Base-by-base conservation (phyloP, 2,888 invertebrate genomes). In the Ceratothoa steindachneri region DNA sequence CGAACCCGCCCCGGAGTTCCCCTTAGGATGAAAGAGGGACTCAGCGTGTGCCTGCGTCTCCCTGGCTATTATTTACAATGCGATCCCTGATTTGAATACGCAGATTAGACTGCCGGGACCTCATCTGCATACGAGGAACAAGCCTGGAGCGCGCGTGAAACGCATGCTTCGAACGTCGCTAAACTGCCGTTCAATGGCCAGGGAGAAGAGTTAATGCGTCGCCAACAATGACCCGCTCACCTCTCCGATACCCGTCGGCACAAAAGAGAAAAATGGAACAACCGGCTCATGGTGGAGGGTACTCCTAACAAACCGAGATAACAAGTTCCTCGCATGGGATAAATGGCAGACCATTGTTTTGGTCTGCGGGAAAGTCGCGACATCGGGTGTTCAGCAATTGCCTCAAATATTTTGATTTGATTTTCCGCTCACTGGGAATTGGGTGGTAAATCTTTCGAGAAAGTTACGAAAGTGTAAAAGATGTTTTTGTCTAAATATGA, bases 81-180 rank as follows among this genome's bases (percentile, higher is more conserved):
- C 60, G 60, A 60, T 60, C 60, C 60, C 60, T 60, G 22, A 60
- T 60, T 60, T 60, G 60, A 60, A 60, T 60, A 60, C 60, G 60
- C 60, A 60, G 60, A 60, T 60, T 60, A 60, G 60, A 24, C 60
- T 1, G 60, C 24, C 60, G 9, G 24, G 24, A 24, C 60, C 60
- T 60, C 60, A 60, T 60, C 60, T 60, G 60, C 60, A 60, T 60
- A 60, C 60, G 60, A 60, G n/a, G 12, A 22, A 60, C 60, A 60
- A 60, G 60, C 60, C 60, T 3, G 3, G 1, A 60, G 24, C 60
- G 60, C 60, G 22, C 60, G 60, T 60, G n/a, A 1, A 24, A 24
- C 60, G 60, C 60, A 60, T 60, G 60, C 60, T 60, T 60, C n/a
- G 12, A 60, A 60, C 22, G n/a, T 60, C 22, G 60, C 19, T 60